A percentile compares a stretch with the other conserved stretches of the same genome.
Evolutionary conservation across 2,888 invertebrate genomes (phyloP).

Genomic region (Pristionchus exspectatus): DNA sequence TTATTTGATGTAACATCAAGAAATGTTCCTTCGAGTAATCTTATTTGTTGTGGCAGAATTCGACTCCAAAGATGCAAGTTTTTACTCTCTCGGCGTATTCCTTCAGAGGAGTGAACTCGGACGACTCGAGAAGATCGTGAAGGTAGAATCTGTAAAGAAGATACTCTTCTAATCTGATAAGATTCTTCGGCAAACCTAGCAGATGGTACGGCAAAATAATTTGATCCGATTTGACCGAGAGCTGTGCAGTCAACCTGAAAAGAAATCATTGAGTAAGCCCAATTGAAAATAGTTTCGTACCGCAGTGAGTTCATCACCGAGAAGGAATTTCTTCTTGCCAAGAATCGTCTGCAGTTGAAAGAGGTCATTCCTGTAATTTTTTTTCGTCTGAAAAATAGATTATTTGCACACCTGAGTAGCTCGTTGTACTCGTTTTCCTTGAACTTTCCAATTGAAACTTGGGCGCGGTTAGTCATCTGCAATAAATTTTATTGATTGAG

Average conservation of each 20-base stretch:
- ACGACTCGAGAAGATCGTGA: not conserved
- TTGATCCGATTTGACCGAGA: constrained; percentile 6
- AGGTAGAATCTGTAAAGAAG: not conserved
- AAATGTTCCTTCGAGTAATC: not conserved
- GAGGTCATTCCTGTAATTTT: not conserved
- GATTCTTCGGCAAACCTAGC: not conserved
- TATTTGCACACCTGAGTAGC: not conserved
- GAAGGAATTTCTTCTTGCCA: constrained; percentile 15
- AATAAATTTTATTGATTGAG: not conserved
- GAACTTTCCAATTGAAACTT: constrained; percentile 16
- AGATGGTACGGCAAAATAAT: not conserved
- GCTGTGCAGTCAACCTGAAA: constrained; percentile 38
- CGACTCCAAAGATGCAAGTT: not conserved
- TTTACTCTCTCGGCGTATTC: constrained; percentile 3
- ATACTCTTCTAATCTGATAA: not conserved
- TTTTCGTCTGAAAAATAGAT: not conserved
- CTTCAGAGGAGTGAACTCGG: not conserved
- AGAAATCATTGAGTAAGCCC: no score
- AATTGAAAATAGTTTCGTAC: not conserved
- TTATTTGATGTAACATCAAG: not conserved
- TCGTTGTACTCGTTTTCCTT: constrained; percentile 10
- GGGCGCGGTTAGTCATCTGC: not conserved
- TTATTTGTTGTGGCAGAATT: not conserved
- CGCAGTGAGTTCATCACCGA: constrained; percentile 24
- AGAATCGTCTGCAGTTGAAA: constrained; percentile 22